Base-by-base conservation (phyloP, 2,888 invertebrate species). In the Chymomyza amoena region DNA sequence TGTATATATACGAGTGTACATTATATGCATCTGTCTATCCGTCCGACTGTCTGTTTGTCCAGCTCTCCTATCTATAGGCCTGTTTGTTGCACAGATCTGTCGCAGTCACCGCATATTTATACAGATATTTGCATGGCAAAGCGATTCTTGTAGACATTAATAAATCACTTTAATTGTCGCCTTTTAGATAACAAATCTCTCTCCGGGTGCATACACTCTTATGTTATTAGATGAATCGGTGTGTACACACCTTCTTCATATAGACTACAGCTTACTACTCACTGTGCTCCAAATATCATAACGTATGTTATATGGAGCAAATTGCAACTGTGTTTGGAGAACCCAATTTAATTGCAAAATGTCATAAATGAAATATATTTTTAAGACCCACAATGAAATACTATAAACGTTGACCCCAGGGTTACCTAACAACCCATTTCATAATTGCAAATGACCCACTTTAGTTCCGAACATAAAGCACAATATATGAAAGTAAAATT, bases 121-220 rank as follows among this genome's bases (percentile, higher is more conserved):
- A 32, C 32, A 64, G 61, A 51, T 73, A 81, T 81, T 84, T 84
- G 80, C 77, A 77, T 72, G 59, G 61, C 61, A 66, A 69, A 70
- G 60, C 69, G 69, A 45, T 68, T 64, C 72, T 70, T 72, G 82
- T 77, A 71, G 74, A 69, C 70, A 65, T 52, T 66, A 73, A 81
- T 84, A 84, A 84, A 84, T 84, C 84, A 84, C 76, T 79, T 84
- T 82, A 81, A 79, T 79, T 75, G 77, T 78, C 77, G 73, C 77
- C 75, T 78, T 65, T 76, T 72, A 76, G 76, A 81, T 79, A 76
- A 77, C 62, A 54, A 54, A 20, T 13, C 61, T 13, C 45, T 75
- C 61, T 13, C 45, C 72, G 80, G 75, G 78, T 72, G 80, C 72
- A 75, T 72, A 72, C 70, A 77, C 69, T 77, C 69, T 75, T 77